A percentile compares a stretch with the other conserved stretches of the same genome.
These are phyloP conservation scores for Ennomos fuscantarius DNA, from an alignment of 2,888 invertebrate genomes.

Conservation along the genomic window DNA sequence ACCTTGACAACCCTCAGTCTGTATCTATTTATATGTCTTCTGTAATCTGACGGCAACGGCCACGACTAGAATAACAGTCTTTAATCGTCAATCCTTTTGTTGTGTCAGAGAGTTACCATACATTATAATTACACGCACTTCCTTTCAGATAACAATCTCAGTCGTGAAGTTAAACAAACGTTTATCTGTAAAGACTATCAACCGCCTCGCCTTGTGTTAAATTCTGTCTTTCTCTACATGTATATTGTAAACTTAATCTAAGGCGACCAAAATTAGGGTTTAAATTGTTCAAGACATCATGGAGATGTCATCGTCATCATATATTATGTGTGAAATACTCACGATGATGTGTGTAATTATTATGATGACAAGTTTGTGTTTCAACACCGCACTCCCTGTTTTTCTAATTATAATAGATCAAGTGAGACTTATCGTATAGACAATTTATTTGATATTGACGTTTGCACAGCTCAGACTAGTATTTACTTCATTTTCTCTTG, in stretches of 20 bases:
- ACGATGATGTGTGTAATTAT: no score
- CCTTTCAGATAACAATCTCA: constrained; percentile 39
- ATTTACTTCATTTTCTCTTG: not conserved
- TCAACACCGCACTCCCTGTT: constrained; percentile 9
- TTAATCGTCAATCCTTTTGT: constrained; percentile 40
- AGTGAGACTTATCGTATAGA: constrained; percentile 3
- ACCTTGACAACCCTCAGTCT: constrained; percentile 30
- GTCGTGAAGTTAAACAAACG: constrained; percentile 39
- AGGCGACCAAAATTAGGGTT: constrained; percentile 4
- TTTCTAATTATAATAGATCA: constrained; percentile 13
- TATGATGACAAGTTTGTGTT: constrained; percentile 1
- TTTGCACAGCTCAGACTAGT: constrained; percentile 4
- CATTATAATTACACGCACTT: constrained; percentile 41
- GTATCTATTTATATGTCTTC: constrained; percentile 60
- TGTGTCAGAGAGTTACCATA: constrained; percentile 37
- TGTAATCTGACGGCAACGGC: constrained; percentile 63
- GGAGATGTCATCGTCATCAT: not conserved
- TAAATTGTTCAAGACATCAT: constrained; percentile 5
- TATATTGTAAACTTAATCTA: constrained; percentile 6
- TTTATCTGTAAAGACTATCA: constrained; percentile 41
- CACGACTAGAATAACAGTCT: constrained; percentile 48
- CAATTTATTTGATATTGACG: constrained; percentile 5
- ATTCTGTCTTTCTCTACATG: constrained; percentile 26
- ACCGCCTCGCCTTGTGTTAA: constrained; percentile 32
- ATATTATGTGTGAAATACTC: no score